Percentiles rank a stretch among this genome's conserved stretches.
phyloP scores from a whole-genome alignment of 2,888 invertebrate species.

The Stegophylla sp. region DNA sequence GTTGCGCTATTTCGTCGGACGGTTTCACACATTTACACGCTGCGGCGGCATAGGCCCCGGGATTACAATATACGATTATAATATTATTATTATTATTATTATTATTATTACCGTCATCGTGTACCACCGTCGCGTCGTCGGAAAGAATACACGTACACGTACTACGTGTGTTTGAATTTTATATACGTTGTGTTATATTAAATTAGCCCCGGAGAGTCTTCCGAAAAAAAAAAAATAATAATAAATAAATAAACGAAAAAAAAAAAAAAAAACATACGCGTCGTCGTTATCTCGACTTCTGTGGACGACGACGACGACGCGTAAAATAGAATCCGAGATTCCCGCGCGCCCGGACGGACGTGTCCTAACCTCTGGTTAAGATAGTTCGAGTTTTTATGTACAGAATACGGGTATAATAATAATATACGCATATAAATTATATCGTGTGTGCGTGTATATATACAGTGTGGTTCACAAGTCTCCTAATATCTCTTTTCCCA shows the following conservation, averaged over 20 bases:
- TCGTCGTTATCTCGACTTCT: constrained; percentile 55
- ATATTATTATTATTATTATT: constrained; percentile 34
- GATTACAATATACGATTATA: constrained; percentile 35
- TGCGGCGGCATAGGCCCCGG: constrained; percentile 20
- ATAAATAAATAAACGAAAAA: too few relatives aligned
- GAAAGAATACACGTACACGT: neutral
- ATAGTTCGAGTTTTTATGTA: neutral
- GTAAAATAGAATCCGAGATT: constrained; percentile 50
- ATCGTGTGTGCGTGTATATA: neutral
- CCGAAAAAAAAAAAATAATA: constrained; percentile 11
- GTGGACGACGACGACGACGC: too few relatives aligned
- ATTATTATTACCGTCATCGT: too few relatives aligned
- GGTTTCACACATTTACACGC: constrained; percentile 58
- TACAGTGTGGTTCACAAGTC: neutral
- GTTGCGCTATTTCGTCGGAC: constrained; percentile 53
- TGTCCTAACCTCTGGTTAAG: neutral
- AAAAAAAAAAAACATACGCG: constrained; percentile 51
- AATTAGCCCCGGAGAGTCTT: constrained; percentile 50
- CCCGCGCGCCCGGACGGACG: constrained; percentile 4
- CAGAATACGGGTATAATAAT: neutral
- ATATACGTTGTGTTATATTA: constrained; percentile 28
- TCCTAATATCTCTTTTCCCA: too few relatives aligned
- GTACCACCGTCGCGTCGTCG: constrained; percentile 26
- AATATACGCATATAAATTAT: neutral
- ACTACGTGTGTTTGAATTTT: too few relatives aligned